Base-by-base conservation (phyloP, 53 echinoderm and acorn worm genomes). In the Luidia sarsii region DNA sequence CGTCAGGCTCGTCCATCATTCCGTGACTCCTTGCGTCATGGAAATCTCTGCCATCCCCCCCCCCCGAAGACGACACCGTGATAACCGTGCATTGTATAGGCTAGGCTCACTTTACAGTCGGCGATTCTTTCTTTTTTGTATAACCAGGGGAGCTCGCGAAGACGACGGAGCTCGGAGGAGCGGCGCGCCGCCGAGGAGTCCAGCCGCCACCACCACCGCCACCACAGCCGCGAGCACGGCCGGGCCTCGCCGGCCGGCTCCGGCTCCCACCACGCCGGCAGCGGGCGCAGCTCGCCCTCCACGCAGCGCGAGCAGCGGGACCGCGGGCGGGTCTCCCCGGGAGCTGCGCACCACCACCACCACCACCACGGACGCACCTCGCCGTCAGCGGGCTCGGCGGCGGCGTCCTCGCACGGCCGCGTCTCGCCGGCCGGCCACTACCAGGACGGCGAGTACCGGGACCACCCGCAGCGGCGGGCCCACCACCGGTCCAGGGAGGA, bases 161-260 rank as follows among this genome's bases (percentile, higher is more conserved):
- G 72, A 57, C 57, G 72, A 7, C 36, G 72, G 20, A 72, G 56
- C 3, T n/a, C 72, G 25, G 72, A 72, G 15, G 72, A 72, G 39
- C 72, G 72, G 0, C 55, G 72, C 14, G 23, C 34, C 57, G 39
- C 56, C 35, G 72, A 72, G 37, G 68, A 57, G 15, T 54, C 56
- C 32, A 65, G 25, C 45, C 85, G 79, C 18, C 79, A 86, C 45
- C 86, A 57, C 62, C 86, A 68, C 4, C 86, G 69, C 20, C 52
- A 71, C 53, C 71, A 51, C 71, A 36, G 56, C 23, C 72, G 55
- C 56, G 63, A 63, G 4, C 63, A 72, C 72, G 72, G 72, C 39
- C 72, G 72, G 20, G 24, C 71, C 1, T 71, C 71, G 3, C 71
- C 41, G 6, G 41, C 41, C 41, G n/a, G n/a, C n/a, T n/a, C 68